Evolutionary conservation across 2,888 invertebrate species (phyloP), one percentile per base, ranked within the genome.

Genomic region (Heliconius sara): DNA sequence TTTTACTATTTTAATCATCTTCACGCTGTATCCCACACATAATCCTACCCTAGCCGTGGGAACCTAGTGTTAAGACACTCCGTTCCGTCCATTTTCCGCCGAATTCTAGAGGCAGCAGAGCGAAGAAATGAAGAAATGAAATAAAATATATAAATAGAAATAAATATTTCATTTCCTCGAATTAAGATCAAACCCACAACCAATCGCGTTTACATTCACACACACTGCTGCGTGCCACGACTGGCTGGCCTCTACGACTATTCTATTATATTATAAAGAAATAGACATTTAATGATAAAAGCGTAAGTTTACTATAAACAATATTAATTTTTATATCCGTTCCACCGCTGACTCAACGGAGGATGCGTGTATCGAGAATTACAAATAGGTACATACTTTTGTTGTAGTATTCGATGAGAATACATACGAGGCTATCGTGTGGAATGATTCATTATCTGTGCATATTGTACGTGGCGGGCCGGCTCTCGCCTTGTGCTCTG

Each of bases 291-390:
- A 30, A 0, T 2, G 47, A 66, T 30, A 76, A 39, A 39, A 13
- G 3, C n/a, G n/a, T 76, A 25, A 34, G 9, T 79, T 34, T 34
- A 74, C 34, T 68, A 73, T 63, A 79, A 80, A 79, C 30, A 70
- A 22, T 68, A 70, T 74, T 63, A 73, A 52, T 79, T 76, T 74
- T 66, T 68, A 81, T 83, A 83, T 84, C 83, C 84, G 83, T 83
- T 85, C 74, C 22, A 71, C 72, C 43, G 78, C 68, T 84, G 82
- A 83, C 60, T 83, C 83, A 84, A 76, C 87, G 85, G 86, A 91
- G 91, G 91, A 92, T 92, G 91, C 78, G 77, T 75, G 75, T 75
- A 75, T 65, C 47, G 81, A 80, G 90, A 91, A 92, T 92, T 86
- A 85, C 84, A 89, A 91, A 88, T 85, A 60, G 60, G 60, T 60